Base-by-base conservation (phyloP, 2,888 invertebrate genomes). In the Mongoloraphidia duomilia region DNA sequence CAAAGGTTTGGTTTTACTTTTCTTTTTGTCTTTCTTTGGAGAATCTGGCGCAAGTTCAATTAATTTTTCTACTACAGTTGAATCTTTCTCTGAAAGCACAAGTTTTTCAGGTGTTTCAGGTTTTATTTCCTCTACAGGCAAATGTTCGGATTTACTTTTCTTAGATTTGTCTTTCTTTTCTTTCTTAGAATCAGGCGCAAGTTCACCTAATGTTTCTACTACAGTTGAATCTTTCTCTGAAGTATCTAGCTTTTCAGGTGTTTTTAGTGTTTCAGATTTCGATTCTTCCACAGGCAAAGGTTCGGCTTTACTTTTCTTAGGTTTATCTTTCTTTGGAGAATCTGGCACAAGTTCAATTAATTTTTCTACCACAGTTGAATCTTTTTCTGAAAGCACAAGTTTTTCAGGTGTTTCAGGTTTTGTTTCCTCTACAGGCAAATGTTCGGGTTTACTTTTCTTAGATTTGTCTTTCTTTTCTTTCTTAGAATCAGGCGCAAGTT, bases 61-160 rank as follows among this genome's bases (percentile, higher is more conserved):
- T 37, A 4, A 10, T 36, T 36, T 37, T 37, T 37, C n/a, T 4
- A 37, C 5, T 37, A 37, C 38, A 3, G 11, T 12, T 2, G 3
- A 12, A n/a, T 38, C 38, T 38, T 38, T 38, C 8, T 38, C 12
- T 6, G 9, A 4, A 34, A 44, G 51, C 3, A 2, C 0, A 14
- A 48, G 49, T 13, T 49, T 51, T n/a, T 56, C 43, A 4, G 17
- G 35, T 44, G 36, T 17, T 17, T 17, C 17, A 17, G 17, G 4
- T 17, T 17, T 17, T 17, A 4, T 17, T 17, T 17, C 4, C 4
- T 17, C 17, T 17, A 17, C 17, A 17, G 17, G 2, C 17, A 17
- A 17, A 17, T 2, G 17, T 4, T 17, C 17, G 4, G 17, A 2
- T 17, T 17, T 17, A 17, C 17, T 17, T 17, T 17, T 17, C 4